Evolutionary conservation across 2,888 invertebrate genomes (phyloP).

Genomic region (Pilophorus perplexus): DNA sequence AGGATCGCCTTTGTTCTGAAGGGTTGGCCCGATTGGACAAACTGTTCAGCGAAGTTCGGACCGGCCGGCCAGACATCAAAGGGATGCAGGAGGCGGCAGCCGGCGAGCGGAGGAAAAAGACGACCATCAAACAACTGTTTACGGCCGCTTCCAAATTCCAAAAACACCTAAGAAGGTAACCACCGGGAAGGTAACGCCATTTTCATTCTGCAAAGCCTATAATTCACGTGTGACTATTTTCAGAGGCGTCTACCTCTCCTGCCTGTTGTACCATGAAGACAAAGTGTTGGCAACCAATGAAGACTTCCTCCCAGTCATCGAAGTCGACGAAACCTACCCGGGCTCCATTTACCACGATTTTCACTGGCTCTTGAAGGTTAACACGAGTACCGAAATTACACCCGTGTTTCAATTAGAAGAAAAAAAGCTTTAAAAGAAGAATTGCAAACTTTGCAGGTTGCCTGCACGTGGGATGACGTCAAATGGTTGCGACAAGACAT

Average conservation of each 20-base stretch:
- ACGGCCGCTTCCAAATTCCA: constrained; percentile 96
- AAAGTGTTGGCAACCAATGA: constrained; percentile 94
- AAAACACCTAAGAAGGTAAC: constrained; percentile 78
- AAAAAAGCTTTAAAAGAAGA: too few species aligned
- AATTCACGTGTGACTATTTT: constrained; percentile 47
- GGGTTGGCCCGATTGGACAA: constrained; percentile 70
- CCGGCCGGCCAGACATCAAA: constrained; percentile 58
- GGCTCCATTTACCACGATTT: constrained; percentile 89
- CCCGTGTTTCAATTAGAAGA: too few species aligned
- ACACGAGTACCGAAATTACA: background rate
- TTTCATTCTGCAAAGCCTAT: background rate
- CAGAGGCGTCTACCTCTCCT: constrained; percentile 91
- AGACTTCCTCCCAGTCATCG: constrained; percentile 93
- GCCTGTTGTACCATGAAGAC: constrained; percentile 92
- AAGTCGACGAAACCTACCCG: constrained; percentile 94
- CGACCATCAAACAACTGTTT: constrained; percentile 89
- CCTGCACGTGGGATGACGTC: constrained; percentile 96
- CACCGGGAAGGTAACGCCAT: background rate
- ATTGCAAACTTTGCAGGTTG: constrained; percentile 70
- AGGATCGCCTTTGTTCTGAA: constrained; percentile 63
- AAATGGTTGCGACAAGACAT: constrained; percentile 87
- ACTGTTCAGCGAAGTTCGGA: constrained; percentile 69
- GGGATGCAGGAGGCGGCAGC: constrained; percentile 52
- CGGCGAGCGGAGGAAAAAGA: constrained; percentile 75
- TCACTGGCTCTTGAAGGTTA: constrained; percentile 95